Evolutionary conservation across 2,113 vertebrate genomes (phyloP).

Genomic region (Dolichotis patagonum): DNA sequence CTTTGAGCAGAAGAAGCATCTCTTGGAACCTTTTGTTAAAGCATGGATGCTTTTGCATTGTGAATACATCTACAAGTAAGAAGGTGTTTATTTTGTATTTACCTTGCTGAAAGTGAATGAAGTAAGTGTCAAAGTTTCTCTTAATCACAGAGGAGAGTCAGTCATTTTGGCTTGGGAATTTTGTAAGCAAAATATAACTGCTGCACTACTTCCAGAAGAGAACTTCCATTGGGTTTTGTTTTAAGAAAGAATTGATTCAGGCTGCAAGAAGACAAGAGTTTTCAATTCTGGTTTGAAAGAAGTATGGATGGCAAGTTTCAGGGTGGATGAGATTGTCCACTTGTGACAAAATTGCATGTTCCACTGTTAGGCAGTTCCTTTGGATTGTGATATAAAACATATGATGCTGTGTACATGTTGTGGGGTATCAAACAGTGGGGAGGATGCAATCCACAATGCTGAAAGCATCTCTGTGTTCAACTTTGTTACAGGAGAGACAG

Average conservation of each 20-base stretch:
- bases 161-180: not conserved
- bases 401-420: fast-evolving
- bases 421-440: not conserved
- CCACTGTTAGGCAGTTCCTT: not conserved
- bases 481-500: not conserved
- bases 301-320: not conserved
- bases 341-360: not conserved
- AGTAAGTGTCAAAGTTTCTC: not conserved
- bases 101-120: not conserved
- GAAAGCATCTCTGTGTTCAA: not conserved
- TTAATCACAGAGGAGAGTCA: not conserved
- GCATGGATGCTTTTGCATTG: not conserved
- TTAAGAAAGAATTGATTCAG: not conserved
- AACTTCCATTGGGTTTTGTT: not conserved
- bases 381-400: not conserved
- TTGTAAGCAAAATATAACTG: not conserved
- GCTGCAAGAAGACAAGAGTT: not conserved
- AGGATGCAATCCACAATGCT: fast-evolving
- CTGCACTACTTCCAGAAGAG: not conserved
- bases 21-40: constrained; percentile 7
- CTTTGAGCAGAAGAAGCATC: not conserved
- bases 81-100: not conserved
- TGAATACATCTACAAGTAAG: not conserved
- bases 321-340: not conserved
- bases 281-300: not conserved